Evolutionary conservation across 2,797 vertebrate genomes (phyloP), one percentile per base, ranked within the genome.

Genomic region (Garrulus glandarius): DNA sequence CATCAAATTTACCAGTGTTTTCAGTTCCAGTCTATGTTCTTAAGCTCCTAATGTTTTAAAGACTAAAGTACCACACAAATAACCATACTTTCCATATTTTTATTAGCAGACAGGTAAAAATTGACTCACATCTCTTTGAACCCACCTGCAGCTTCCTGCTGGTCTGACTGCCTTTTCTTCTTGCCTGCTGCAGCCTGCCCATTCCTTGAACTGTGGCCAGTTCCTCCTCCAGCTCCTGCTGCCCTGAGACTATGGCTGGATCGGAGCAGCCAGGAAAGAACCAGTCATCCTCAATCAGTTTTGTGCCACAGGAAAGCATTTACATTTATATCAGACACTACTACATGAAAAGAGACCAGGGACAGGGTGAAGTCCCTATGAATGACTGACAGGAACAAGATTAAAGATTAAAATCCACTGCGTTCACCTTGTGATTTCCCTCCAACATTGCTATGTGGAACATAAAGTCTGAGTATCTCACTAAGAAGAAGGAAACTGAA

Each of bases 271-370:
- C 99, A 98, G 99, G 99, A 99, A 99, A 99, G 99, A 99, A 99
- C 99, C 99, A 99, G 99, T 99, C 99, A 99, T 99, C 99, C 99
- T 99, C 99, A 99, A 99, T 99, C 99, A 99, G 99, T 99, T 99
- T 99, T 99, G 99, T 99, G 99, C 99, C 99, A 99, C 99, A 99
- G 99, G 99, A 98, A 96, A 98, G 95, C 95, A 97, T 88, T 95
- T 95, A 96, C 92, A 96, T 90, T 97, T 95, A 97, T 94, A 95
- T 76, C 96, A 97, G 95, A 96, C 86, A 94, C 92, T 91, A 93
- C 71, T 90, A 96, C 77, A 90, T 47, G 72, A 84, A 89, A 77
- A 93, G 61, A 96, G 72, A 89, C 53, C 81, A 90, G 76, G 83
- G 90, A 96, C 76, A 96, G 82, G 87, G 61, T 87, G 72, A 91